Base-by-base conservation (phyloP, 1,140 invertebrate species). In the Adelges cooleyi region DNA sequence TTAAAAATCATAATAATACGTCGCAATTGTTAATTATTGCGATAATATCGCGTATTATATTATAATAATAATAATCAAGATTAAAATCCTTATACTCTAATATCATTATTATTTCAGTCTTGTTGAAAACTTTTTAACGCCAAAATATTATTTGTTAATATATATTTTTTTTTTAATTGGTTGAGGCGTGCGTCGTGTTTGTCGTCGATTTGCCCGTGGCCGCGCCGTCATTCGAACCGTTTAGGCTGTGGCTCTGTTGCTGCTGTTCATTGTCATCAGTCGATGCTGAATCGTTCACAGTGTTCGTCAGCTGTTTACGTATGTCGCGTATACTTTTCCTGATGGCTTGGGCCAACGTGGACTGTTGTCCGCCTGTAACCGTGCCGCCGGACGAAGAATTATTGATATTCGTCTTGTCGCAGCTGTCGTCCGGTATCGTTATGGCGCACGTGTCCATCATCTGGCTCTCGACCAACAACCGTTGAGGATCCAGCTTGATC, bases 401-500 rank as follows among this genome's bases (percentile, higher is more conserved):
- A 11, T n/a, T 2, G 9, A 3, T 1, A n/a, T 13, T 2, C 0
- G 15, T 3, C 23, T 48, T 56, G 52, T 56, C 44, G 23, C 36
- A 53, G 10, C 40, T 36, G 42, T 65, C 59, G 3, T 22, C n/a
- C 25, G 11, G n/a, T 17, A 65, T 6, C 2, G 46, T 29, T 2
- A 52, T 18, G 20, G 33, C 8, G 4, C 62, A 50, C 0, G 29
- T 23, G 20, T 50, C 49, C 22, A 2, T 4, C 23, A 46, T 40
- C 20, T 54, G 20, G 50, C 50, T 23, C 18, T 50, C 49, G 23
- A 2, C 2, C 23, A 46, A 27, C 38, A 48, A 15, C 17, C 65
- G 17, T 13, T 62, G 46, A 29, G 84, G 84, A 74, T 81, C 81
- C 62, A 86, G 73, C 72, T 84, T 85, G 69, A 86, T 85, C 13